A percentile compares a stretch with the other conserved stretches of the same genome.
Evolutionary conservation across 2,113 vertebrate species (phyloP).

Genomic region (Arvicanthis niloticus): DNA sequence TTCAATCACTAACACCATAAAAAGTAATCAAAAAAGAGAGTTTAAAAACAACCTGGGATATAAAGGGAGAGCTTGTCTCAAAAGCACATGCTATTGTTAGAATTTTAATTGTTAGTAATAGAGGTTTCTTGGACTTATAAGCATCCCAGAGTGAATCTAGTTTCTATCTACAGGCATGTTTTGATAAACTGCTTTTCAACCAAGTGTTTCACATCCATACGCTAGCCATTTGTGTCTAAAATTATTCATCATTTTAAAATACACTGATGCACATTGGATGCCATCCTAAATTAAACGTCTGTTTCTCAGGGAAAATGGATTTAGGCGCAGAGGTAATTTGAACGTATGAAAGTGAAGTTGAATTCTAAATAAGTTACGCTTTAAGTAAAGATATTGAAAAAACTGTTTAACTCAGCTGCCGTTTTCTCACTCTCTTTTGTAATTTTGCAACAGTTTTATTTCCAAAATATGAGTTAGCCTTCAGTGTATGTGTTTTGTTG

Average conservation of each 20-base stretch:
- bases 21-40: background rate
- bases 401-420: background rate
- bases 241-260: constrained; percentile 26
- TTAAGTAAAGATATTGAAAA: constrained; percentile 38
- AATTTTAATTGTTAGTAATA: background rate
- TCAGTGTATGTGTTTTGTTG: background rate
- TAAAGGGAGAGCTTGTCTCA: background rate
- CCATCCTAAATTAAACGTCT: constrained; percentile 15
- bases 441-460: background rate
- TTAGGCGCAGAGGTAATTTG: background rate
- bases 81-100: background rate
- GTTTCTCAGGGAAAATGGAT: background rate
- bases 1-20: background rate
- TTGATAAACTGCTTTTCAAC: background rate
- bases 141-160: background rate
- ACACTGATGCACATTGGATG: background rate
- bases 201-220: background rate
- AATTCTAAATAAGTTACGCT: constrained; percentile 47
- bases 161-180: background rate
- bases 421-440: background rate
- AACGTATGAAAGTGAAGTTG: background rate
- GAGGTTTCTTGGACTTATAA: background rate
- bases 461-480: background rate
- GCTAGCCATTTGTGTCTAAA: background rate
- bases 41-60: background rate